Evolutionary conservation across 2,113 vertebrate genomes (phyloP).

Genomic region (Trogon surrucura): DNA sequence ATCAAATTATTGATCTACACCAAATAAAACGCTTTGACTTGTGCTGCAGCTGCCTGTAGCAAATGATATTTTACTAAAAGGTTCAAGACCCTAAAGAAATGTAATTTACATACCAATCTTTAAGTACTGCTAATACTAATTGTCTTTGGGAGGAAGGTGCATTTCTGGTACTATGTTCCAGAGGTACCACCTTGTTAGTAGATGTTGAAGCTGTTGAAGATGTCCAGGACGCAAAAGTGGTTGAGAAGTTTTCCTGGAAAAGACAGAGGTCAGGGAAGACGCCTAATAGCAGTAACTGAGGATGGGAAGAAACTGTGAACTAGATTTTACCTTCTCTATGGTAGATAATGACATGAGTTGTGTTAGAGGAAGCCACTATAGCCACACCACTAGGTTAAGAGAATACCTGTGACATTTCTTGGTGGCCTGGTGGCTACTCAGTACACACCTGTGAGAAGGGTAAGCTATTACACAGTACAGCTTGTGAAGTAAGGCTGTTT

Average conservation of each 20-base stretch:
- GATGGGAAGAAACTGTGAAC: neutral
- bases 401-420: neutral
- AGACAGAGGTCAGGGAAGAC: neutral
- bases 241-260: neutral
- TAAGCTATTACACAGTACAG: neutral
- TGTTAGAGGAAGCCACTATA: neutral
- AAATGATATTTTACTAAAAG: conserved; percentile 22
- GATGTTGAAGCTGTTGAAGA: neutral
- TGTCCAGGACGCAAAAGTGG: neutral
- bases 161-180: neutral
- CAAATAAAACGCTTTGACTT: conserved; percentile 49
- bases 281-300: neutral
- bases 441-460: neutral
- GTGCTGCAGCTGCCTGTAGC: conserved; percentile 20
- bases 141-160: neutral
- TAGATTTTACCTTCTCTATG: neutral
- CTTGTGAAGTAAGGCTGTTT: neutral
- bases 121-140: conserved; percentile 1
- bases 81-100: conserved; percentile 9
- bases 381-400: neutral
- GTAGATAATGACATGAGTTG: neutral
- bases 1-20: conserved; percentile 48
- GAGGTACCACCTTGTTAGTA: neutral
- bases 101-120: neutral
- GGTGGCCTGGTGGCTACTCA: neutral